Conservation (phyloP, 2,113 vertebrate genomes). For the Percopsis transmontana region DNA sequence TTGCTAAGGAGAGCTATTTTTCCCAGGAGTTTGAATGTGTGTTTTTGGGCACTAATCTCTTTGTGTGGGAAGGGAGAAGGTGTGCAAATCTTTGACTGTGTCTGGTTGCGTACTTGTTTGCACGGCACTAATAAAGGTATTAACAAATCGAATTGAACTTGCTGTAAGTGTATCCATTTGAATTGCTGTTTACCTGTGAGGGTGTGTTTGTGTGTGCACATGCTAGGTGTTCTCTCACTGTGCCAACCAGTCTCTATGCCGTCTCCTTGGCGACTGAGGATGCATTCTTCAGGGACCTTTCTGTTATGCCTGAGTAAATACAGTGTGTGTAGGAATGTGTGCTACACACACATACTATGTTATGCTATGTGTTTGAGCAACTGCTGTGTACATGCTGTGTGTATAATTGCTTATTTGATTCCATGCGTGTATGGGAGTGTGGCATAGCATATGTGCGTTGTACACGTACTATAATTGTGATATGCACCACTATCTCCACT, state of each 20-base stretch:
- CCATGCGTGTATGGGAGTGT: neutral
- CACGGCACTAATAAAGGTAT: neutral
- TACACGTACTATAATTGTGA: constrained; percentile 2
- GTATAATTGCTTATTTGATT: neutral
- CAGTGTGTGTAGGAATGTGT: neutral
- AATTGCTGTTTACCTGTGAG: neutral
- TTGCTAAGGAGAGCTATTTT: constrained; percentile 9
- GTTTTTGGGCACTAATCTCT: neutral
- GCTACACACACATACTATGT: neutral
- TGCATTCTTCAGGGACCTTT: neutral
- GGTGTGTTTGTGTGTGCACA: neutral
- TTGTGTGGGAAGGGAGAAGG: neutral
- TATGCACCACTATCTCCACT: constrained; percentile 14
- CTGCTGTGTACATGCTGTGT: neutral
- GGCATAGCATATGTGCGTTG: neutral
- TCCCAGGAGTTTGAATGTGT: neutral
- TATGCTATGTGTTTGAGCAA: neutral
- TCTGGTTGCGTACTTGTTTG: neutral
- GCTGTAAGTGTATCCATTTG: neutral
- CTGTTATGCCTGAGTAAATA: constrained; percentile 18
- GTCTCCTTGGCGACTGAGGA: neutral
- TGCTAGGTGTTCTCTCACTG: constrained; percentile 26
- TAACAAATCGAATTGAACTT: neutral
- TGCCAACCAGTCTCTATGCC: constrained; percentile 8
- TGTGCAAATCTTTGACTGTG: neutral